Base-by-base conservation (phyloP, 2,113 vertebrate species). In the Microcebus griseorufus region DNA sequence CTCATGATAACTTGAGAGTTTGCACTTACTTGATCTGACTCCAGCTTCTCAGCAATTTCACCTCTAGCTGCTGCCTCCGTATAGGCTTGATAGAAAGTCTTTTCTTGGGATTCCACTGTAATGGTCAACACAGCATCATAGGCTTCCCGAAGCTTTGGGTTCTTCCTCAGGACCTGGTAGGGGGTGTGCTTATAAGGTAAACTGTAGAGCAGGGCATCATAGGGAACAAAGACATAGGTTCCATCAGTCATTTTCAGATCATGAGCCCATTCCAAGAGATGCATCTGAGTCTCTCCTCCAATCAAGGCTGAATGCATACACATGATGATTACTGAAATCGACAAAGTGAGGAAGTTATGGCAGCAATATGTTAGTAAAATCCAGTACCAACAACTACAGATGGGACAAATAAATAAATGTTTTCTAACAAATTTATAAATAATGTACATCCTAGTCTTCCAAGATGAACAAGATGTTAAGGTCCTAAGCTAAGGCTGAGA, bases 101-200 rank as follows among this genome's bases (percentile, higher is more conserved):
- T 97, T 34, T 98, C 98, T 73, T 99, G 99, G 4, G 99, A 99
- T 18, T 98, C 99, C 84, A 99, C n/a, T 2, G 99, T 99, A 95
- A 99, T 97, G 1, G 99, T 99, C 88, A 99, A 98, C 92, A 99
- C 99, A 7, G 99, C 98, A 20, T 99, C 99, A 1, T 99, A 99
- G 37, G 99, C 99, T 97, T 99, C 97, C 73, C 85, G 98, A 92
- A 99, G 99, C 80, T 98, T 98, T 93, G 95, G 98, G 95, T 99
- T 98, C 25, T 99, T 99, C 94, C 98, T 98, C 42, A 99, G 98
- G 29, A 99, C 11, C 9, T 96, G 96, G 97, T 99, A 99, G 4
- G 99, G 98, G 60, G 97, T 97, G 96, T 99, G 99, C 94, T 95
- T 95, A 96, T 99, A 99, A 88, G 99, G 99, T 90, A 99, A 97